Conservation (phyloP, 2,113 vertebrate species). For the Leptocoma aspasia region DNA sequence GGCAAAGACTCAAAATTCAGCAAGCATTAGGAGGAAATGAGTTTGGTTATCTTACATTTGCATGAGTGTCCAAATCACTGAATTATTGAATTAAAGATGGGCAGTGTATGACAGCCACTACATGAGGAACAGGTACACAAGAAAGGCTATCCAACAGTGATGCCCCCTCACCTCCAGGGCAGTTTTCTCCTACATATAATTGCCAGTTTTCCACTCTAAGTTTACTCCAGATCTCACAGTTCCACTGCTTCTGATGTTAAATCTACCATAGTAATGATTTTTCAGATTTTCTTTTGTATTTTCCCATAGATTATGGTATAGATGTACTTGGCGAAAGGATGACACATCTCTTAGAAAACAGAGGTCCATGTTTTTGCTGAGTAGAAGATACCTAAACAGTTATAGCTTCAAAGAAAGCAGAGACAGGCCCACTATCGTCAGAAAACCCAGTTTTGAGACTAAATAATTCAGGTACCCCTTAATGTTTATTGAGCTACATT, state of each 20-base stretch:
- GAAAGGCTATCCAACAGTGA: not conserved
- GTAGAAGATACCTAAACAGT: not conserved
- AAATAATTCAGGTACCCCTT: not conserved
- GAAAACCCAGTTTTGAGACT: not conserved
- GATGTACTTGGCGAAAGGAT: not conserved
- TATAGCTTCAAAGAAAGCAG: not conserved
- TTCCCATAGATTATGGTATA: not conserved
- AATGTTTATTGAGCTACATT: not conserved
- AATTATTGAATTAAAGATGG: not conserved
- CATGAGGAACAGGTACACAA: not conserved
- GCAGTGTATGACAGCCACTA: not conserved
- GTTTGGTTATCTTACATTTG: not conserved
- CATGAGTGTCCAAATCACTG: not conserved
- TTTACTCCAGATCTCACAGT: not conserved
- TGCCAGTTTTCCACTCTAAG: not conserved
- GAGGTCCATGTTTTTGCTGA: not conserved
- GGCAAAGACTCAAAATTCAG: not conserved
- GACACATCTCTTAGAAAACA: not conserved
- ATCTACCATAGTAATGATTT: not conserved
- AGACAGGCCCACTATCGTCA: not conserved
- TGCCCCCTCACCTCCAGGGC: rapidly evolving
- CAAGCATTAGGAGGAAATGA: not conserved
- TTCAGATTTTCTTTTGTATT: not conserved
- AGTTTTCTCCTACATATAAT: not conserved
- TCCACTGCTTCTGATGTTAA: not conserved